These are phyloP conservation scores for Oostethus manadensis DNA, from an alignment of 2,113 vertebrate species.

Conservation along the genomic window DNA sequence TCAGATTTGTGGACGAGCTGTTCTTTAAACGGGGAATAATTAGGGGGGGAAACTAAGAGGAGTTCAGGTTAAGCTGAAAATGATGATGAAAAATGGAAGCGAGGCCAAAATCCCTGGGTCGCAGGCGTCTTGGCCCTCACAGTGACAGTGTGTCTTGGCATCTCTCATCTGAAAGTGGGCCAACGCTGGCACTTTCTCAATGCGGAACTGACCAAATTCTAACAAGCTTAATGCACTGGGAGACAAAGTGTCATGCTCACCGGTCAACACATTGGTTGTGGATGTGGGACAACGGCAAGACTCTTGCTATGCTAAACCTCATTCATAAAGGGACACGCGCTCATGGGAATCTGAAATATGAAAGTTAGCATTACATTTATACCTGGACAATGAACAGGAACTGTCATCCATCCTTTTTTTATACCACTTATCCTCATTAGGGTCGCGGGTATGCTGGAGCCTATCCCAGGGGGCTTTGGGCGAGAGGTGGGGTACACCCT, in stretches of 20 bases:
- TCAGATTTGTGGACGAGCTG: constrained; percentile 3
- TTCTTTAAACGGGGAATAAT: background rate
- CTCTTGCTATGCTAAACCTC: too few relatives aligned
- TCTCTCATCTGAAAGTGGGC: constrained; percentile 23
- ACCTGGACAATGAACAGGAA: too few relatives aligned
- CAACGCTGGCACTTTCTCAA: constrained; percentile 19
- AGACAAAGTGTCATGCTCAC: constrained; percentile 10
- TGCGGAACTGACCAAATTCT: constrained; percentile 18
- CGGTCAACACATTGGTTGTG: background rate
- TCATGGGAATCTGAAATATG: too few relatives aligned
- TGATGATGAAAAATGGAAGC: constrained; percentile 4
- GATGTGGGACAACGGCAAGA: too few relatives aligned
- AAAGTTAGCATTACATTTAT: too few relatives aligned
- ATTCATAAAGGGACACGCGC: too few relatives aligned
- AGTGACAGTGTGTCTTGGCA: constrained; percentile 31
- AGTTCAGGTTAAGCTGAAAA: constrained; percentile 14
- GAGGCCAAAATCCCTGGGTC: constrained; percentile 17
- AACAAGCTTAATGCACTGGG: constrained; percentile 30
- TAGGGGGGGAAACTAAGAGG: background rate
- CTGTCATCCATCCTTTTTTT: too few relatives aligned
- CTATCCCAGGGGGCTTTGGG: too few relatives aligned
- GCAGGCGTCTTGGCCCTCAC: constrained; percentile 23
- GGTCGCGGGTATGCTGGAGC: too few relatives aligned
- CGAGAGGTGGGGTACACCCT: too few relatives aligned
- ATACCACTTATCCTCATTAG: too few relatives aligned